Conservation (phyloP, 2,797 vertebrate species). For the Anniella stebbinsi region DNA sequence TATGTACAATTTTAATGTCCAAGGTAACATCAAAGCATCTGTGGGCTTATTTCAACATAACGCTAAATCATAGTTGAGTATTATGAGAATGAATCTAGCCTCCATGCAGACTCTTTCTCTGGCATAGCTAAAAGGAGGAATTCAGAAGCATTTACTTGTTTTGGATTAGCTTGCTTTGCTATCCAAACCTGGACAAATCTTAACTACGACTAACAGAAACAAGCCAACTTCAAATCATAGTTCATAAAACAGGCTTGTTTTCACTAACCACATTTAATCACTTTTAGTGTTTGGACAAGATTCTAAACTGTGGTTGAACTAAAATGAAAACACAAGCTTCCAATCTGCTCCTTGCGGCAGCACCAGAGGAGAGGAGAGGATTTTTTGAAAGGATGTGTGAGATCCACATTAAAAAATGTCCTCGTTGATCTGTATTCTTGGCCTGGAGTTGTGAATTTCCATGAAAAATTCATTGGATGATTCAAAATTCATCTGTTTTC, state of each 20-base stretch:
- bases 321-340: neutral
- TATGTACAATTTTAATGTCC: neutral
- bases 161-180: neutral
- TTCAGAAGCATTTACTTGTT: neutral
- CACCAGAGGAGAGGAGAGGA: too few species aligned
- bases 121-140: too few species aligned
- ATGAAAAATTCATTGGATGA: neutral
- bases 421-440: neutral
- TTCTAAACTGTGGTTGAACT: neutral
- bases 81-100: neutral
- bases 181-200: neutral
- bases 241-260: neutral
- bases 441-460: neutral
- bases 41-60: neutral
- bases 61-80: neutral
- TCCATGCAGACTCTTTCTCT: neutral
- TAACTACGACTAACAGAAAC: neutral
- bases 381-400: neutral
- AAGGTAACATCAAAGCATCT: neutral
- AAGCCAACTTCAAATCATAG: neutral
- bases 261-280: too few species aligned
- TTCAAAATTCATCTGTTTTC: constrained; percentile 5
- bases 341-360: too few species aligned
- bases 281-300: too few species aligned
- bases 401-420: neutral